Evolutionary conservation across 2,888 invertebrate genomes (phyloP).

Genomic region (Drosophila nr. medialis): DNA sequence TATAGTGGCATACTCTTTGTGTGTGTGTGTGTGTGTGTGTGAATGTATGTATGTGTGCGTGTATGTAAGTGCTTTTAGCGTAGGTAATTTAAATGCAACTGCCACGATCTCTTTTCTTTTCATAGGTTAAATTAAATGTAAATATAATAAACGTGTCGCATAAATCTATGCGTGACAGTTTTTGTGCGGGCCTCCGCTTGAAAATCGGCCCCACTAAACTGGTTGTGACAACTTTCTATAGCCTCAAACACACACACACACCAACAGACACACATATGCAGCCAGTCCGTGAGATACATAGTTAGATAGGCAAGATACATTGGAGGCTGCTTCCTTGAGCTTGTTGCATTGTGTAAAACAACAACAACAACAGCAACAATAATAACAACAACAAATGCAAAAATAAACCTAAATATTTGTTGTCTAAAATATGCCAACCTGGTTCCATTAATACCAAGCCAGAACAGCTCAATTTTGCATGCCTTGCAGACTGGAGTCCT

Average conservation of each 20-base stretch:
- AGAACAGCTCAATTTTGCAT: background rate
- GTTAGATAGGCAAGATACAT: slow-evolving; percentile 49
- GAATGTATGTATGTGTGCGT: slow-evolving; percentile 13
- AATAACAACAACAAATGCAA: slow-evolving; percentile 55
- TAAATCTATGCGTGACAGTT: slow-evolving; percentile 77
- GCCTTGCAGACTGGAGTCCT: background rate
- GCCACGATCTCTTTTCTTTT: slow-evolving; percentile 47
- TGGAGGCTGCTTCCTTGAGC: slow-evolving; percentile 76
- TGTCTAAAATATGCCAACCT: slow-evolving; percentile 71
- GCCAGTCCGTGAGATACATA: slow-evolving; percentile 31
- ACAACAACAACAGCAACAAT: slow-evolving; percentile 21
- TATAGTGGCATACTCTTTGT: slow-evolving; percentile 39
- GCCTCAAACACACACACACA: slow-evolving; percentile 25
- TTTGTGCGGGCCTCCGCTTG: slow-evolving; percentile 59
- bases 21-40: background rate
- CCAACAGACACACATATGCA: slow-evolving; percentile 7
- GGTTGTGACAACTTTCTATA: slow-evolving; percentile 79
- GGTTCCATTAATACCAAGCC: slow-evolving; percentile 56
- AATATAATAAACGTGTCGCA: slow-evolving; percentile 78
- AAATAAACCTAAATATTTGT: slow-evolving; percentile 73
- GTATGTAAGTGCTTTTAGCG: slow-evolving; percentile 39
- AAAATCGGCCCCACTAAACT: slow-evolving; percentile 67
- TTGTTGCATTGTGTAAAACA: slow-evolving; percentile 44
- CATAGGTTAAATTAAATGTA: slow-evolving; percentile 76
- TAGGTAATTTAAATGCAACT: slow-evolving; percentile 64